Conservation (phyloP, 2,797 vertebrate species). For the Enoplosus armatus region DNA sequence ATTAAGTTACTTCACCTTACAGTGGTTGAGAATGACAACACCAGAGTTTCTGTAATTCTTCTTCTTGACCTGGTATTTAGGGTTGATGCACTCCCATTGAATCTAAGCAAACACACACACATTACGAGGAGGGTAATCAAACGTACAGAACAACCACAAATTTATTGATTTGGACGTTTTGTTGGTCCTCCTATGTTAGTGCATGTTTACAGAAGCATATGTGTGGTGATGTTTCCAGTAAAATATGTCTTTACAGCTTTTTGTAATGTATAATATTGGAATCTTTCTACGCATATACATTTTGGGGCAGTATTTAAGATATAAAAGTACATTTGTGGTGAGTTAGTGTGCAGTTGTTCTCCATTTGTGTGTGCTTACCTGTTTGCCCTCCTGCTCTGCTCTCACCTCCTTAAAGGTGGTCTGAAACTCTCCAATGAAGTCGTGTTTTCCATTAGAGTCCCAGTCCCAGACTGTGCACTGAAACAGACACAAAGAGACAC, state of each 20-base stretch:
- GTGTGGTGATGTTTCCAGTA: not conserved
- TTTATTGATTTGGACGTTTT: not conserved
- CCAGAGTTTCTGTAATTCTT: conserved; percentile 99
- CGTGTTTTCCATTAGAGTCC: conserved; percentile 99
- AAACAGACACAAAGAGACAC: conserved; percentile 65
- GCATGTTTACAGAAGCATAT: not conserved
- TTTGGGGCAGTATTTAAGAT: not conserved
- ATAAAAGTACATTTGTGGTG: not conserved
- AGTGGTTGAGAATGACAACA: conserved; percentile 95
- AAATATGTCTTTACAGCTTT: not conserved
- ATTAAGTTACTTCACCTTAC: conserved; percentile 88
- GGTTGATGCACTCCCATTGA: conserved; percentile 99
- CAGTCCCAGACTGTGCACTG: conserved; percentile 99
- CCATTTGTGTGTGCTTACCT: conserved; percentile 81
- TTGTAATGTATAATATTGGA: not conserved
- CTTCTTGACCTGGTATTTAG: conserved; percentile 98
- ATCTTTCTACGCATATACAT: not conserved
- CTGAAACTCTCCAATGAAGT: conserved; percentile 98
- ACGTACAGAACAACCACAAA: not conserved
- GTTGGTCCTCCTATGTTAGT: not conserved
- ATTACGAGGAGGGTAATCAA: not conserved
- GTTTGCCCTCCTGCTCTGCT: conserved; percentile 94
- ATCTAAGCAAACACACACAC: conserved; percentile 80
- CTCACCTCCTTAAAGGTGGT: conserved; percentile 96
- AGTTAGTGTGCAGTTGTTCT: conserved; percentile 8